These are phyloP conservation scores for Lottia scabra DNA, from an alignment of 2,888 invertebrate species.

Conservation along the genomic window DNA sequence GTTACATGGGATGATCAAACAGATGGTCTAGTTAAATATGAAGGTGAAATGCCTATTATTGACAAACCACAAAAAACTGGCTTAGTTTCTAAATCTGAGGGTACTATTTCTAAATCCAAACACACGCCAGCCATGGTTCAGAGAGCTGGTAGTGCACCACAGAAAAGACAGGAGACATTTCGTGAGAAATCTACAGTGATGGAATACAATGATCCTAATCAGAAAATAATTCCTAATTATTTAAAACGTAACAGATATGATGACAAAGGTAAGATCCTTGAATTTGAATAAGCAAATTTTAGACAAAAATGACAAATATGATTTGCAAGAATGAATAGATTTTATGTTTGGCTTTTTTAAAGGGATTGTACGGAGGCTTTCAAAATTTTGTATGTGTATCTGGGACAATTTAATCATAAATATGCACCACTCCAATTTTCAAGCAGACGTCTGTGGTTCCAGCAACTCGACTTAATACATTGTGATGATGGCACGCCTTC, in stretches of 20 bases:
- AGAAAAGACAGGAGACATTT: not conserved
- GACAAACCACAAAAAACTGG: conserved; percentile 26
- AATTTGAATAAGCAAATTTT: too few relatives aligned
- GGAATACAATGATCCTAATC: conserved; percentile 24
- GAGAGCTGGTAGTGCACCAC: not conserved
- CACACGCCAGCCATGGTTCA: not conserved
- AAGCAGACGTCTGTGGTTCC: too few relatives aligned
- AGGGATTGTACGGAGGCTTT: too few relatives aligned
- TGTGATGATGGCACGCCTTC: too few relatives aligned
- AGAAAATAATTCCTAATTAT: conserved; percentile 41
- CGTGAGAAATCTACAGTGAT: conserved; percentile 9
- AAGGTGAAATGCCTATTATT: conserved; percentile 50
- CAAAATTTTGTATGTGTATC: too few relatives aligned
- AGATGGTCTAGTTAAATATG: conserved; percentile 37
- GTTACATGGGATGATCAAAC: conserved; percentile 32
- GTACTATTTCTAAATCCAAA: conserved; percentile 23
- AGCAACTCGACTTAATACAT: too few relatives aligned
- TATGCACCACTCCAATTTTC: too few relatives aligned
- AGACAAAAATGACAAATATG: too few relatives aligned
- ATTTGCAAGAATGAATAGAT: too few relatives aligned
- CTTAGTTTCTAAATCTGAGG: conserved; percentile 16
- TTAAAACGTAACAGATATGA: conserved; percentile 60
- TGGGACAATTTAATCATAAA: too few relatives aligned
- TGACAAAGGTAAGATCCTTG: conserved; percentile 45
- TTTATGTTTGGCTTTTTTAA: too few relatives aligned